phyloP scores from a whole-genome alignment of 2,888 invertebrate species.

The Mactromeris polynyma region DNA sequence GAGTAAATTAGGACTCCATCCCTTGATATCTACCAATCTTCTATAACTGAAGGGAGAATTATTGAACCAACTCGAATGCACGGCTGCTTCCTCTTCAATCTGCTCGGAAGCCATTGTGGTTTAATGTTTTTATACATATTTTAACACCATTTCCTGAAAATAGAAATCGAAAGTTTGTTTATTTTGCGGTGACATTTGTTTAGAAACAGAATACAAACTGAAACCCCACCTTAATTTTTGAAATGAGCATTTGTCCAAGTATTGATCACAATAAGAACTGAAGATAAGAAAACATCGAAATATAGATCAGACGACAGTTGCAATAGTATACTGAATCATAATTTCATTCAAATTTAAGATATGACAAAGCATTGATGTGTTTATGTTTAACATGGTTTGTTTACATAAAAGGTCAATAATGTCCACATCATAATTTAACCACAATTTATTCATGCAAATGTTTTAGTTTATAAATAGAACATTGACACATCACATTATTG shows the following conservation, averaged over 20 bases:
- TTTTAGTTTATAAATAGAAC: neutral
- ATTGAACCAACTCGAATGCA: neutral
- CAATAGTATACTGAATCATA: neutral
- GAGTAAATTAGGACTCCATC: constrained; percentile 8
- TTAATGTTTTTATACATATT: neutral
- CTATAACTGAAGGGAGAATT: constrained; percentile 19
- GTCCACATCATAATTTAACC: neutral
- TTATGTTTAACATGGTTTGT: neutral
- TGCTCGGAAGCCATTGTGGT: neutral
- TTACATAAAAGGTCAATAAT: neutral
- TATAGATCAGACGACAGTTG: no score
- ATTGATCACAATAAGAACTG: no score
- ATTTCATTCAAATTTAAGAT: neutral
- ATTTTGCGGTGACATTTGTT: no score
- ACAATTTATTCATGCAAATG: neutral
- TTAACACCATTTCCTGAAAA: constrained; percentile 4
- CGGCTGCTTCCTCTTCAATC: neutral
- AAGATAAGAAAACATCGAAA: no score
- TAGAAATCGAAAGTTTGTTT: neutral
- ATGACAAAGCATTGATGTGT: neutral
- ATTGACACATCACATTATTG: no score
- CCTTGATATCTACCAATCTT: neutral
- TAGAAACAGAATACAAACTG: no score
- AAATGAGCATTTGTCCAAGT: no score
- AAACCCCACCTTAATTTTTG: no score